Conservation (phyloP, 2,113 vertebrate genomes). For the Ceyx cyanopectus region DNA sequence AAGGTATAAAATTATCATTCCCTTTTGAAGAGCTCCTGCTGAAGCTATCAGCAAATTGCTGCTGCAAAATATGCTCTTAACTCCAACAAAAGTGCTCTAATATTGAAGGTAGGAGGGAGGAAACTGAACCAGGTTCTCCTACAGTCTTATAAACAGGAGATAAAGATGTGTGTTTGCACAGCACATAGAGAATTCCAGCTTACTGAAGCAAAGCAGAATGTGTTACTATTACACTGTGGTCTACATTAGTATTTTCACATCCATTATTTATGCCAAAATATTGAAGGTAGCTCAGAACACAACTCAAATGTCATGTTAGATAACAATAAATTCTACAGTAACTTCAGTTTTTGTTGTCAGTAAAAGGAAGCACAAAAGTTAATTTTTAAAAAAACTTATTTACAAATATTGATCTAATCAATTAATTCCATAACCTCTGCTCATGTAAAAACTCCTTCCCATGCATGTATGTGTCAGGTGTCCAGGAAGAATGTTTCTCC, state of each 20-base stretch:
- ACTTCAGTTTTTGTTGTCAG: background rate
- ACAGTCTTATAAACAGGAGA: background rate
- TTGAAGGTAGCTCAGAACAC: background rate
- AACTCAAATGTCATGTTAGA: background rate
- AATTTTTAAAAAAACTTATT: background rate
- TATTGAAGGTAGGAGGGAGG: background rate
- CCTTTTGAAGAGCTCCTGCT: background rate
- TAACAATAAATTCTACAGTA: background rate
- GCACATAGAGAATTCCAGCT: background rate
- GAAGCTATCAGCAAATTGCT: background rate
- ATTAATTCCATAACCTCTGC: background rate
- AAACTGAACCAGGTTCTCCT: background rate
- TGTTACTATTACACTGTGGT: background rate
- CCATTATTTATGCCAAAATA: conserved; percentile 3
- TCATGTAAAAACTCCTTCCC: background rate
- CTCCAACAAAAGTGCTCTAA: background rate
- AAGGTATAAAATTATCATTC: background rate
- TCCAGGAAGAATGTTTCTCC: background rate
- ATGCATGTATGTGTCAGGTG: background rate
- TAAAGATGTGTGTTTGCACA: background rate
- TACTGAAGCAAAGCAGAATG: background rate
- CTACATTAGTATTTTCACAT: background rate
- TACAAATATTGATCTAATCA: background rate
- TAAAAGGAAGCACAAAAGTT: background rate
- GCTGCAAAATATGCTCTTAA: background rate